Conservation (phyloP, 2,888 invertebrate species). For the Teleiodes luculella region DNA sequence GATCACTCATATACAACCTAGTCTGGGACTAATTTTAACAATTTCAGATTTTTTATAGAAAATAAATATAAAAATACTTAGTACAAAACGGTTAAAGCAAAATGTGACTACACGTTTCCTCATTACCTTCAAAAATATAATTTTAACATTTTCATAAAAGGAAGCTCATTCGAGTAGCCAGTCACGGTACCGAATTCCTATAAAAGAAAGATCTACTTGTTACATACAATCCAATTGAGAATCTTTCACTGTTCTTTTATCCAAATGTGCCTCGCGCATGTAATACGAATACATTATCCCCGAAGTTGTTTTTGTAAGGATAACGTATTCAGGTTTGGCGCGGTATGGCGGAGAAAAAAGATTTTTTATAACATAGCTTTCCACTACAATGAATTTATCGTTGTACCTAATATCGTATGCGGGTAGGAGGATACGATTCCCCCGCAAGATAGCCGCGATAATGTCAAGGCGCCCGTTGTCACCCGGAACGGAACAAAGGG, state of each 20-base stretch:
- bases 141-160: no score
- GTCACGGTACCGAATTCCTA: no score
- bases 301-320: conserved; percentile 5
- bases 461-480: conserved; percentile 23
- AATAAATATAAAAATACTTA: no score
- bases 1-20: no score
- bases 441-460: conserved; percentile 21
- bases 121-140: no score
- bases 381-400: conserved; percentile 19
- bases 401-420: conserved; percentile 18
- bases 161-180: no score
- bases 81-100: no score
- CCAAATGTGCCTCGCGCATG: not conserved
- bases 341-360: conserved; percentile 4
- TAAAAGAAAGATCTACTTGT: not conserved
- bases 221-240: not conserved
- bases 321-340: conserved; percentile 10
- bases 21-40: no score
- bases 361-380: conserved; percentile 10
- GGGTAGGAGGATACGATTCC: conserved; percentile 21
- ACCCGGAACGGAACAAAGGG: conserved; percentile 12
- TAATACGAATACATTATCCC: conserved; percentile 11
- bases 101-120: no score
- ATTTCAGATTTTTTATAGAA: no score
- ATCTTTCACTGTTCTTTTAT: not conserved